Evolutionary conservation across 92 coral and sea anemone genomes (phyloP), one percentile per base, ranked within the genome.

Genomic region (Actinostola sp.): DNA sequence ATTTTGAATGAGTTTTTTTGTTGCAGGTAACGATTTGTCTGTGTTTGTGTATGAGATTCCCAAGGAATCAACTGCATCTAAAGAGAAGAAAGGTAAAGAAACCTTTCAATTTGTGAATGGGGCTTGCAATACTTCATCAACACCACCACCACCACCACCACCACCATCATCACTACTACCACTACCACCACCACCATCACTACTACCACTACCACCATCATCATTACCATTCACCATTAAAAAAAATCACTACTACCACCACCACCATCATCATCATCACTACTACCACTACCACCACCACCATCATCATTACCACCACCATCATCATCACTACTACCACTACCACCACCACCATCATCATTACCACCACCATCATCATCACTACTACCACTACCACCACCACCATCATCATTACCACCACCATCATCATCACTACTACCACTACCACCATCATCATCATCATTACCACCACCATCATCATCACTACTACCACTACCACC

Each of bases 31-130:
- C 54, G 64, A 53, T 17, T 15, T 57, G 16, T 71, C 76, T 11
- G 21, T 35, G 45, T 55, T 53, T 39, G 59, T 71, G 35, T 71
- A 50, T 55, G 76, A 71, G 54, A 62, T 50, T 24, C 76, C 76
- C 8, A 71, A 71, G 26, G 76, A 55, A 55, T 34, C 46, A 25
- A 31, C 11, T 55, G 31, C 76, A 33, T 6, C 65, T 28, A 21
- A 6, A 61, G 10, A 4, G 26, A 34, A 61, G 21, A 34, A 33
- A 61, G 66, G 66, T 61, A 61, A 5, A 57, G 15, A 2, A 48
- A 14, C n/a, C n/a, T n/a, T n/a, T n/a, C n/a, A n/a, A n/a, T n/a
- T n/a, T n/a, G n/a, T n/a, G n/a, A n/a, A n/a, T n/a, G n/a, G n/a
- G n/a, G n/a, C n/a, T n/a, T n/a, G n/a, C n/a, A n/a, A n/a, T n/a